Evolutionary conservation across 2,888 invertebrate species (phyloP).

Genomic region (Dugesia japonica): DNA sequence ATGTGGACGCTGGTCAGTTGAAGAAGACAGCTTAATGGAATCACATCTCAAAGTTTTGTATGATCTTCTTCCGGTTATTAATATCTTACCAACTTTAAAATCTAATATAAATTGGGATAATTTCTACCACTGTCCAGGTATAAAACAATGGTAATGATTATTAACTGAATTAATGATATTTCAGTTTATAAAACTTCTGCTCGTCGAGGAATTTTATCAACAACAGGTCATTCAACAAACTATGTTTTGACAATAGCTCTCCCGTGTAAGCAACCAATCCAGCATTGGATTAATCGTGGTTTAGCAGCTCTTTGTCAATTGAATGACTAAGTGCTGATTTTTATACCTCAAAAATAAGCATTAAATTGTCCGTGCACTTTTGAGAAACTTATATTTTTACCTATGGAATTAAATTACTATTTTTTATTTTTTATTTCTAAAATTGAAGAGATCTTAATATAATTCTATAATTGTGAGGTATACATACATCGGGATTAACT

Average conservation of each 20-base stretch:
- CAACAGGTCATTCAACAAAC: conserved; percentile 48
- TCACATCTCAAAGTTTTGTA: conserved; percentile 42
- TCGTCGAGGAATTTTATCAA: conserved; percentile 42
- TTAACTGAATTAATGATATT: background rate
- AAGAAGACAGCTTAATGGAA: conserved; percentile 40
- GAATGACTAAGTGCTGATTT: conserved; percentile 47
- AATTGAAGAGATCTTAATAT: no score
- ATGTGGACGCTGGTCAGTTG: conserved; percentile 45
- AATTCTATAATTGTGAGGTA: no score
- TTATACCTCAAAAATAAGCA: no score
- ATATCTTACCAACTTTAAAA: conserved; percentile 36
- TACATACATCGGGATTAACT: no score
- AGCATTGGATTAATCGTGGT: conserved; percentile 47
- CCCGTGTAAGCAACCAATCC: conserved; percentile 39
- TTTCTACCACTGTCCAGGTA: conserved; percentile 25
- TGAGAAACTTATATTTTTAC: no score
- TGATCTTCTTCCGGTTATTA: conserved; percentile 42
- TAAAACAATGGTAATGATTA: background rate
- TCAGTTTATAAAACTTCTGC: conserved; percentile 44
- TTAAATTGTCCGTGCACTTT: no score
- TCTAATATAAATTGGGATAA: background rate
- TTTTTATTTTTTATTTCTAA: no score
- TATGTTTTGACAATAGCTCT: conserved; percentile 45
- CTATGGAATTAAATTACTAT: no score
- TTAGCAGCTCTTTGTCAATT: conserved; percentile 47